Conservation (phyloP, 2,888 invertebrate genomes). For the Charanyca ferruginea region DNA sequence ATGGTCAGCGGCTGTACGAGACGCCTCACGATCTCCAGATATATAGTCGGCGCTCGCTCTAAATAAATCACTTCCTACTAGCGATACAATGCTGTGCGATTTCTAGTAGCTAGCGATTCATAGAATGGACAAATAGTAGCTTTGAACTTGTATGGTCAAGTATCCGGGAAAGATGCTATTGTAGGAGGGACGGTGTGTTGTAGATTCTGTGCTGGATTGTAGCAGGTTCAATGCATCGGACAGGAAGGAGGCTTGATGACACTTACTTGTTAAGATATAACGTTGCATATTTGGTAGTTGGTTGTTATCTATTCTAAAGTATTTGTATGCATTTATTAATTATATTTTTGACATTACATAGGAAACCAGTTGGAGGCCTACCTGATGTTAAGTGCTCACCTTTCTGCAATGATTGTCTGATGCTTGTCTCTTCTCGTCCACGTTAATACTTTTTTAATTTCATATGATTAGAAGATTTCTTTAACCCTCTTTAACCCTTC, state of each 20-base stretch:
- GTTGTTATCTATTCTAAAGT: background rate
- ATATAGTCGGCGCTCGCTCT: slow-evolving; percentile 81
- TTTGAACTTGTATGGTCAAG: slow-evolving; percentile 16
- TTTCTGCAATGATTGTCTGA: background rate
- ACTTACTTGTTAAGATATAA: background rate
- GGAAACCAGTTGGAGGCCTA: no score
- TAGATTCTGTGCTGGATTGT: slow-evolving; percentile 2
- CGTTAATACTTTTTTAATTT: background rate
- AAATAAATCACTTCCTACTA: slow-evolving; percentile 89
- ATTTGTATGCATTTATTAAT: background rate
- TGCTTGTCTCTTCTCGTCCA: background rate
- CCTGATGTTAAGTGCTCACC: no score
- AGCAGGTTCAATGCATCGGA: background rate
- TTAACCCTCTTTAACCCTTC: fast-evolving
- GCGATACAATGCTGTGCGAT: slow-evolving; percentile 77
- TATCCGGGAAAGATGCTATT: slow-evolving; percentile 18
- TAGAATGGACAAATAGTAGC: slow-evolving; percentile 57
- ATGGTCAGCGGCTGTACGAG: slow-evolving; percentile 75
- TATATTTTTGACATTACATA: no score
- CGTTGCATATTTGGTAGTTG: background rate
- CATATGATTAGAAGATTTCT: background rate
- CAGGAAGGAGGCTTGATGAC: background rate
- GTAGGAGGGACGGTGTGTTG: background rate
- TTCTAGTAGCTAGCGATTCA: slow-evolving; percentile 55
- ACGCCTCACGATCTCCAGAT: slow-evolving; percentile 85